Base-by-base conservation (phyloP, 2,888 invertebrate species). In the Erpobdella octoculata region DNA sequence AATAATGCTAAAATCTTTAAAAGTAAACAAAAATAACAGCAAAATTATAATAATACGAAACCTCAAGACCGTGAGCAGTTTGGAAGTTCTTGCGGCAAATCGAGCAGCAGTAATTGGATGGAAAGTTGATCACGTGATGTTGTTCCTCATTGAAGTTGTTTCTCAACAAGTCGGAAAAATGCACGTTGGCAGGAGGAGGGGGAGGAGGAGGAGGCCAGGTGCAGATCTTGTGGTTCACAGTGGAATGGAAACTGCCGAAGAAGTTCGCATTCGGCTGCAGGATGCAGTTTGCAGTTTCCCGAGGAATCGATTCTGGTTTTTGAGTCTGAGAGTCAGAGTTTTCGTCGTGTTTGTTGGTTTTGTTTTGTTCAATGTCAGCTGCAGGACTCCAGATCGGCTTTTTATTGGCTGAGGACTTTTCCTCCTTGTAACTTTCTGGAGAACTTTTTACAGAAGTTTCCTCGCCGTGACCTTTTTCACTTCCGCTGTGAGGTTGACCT, bases 41-140 rank as follows among this genome's bases (percentile, higher is more conserved):
- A n/a, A n/a, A n/a, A n/a, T n/a, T n/a, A n/a, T n/a, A n/a, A n/a
- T n/a, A n/a, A n/a, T n/a, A n/a, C n/a, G n/a, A n/a, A n/a, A 62
- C 62, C 62, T 62, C 62, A n/a, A 62, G 35, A 4, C 62, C 62
- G 62, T 62, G 62, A 28, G 62, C 62, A 33, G 62, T 62, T 62
- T 62, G 62, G 35, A 62, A 62, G 35, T 62, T 33, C 31, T 62
- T 62, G 9, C 35, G n/a, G 62, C 62, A 62, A 1, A 62, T 35
- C 8, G 62, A 62, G 12, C 62, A 62, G 5, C 62, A 35, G 9
- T 62, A 62, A 33, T 62, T 35, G 62, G 62, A 28, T 18, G 4
- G 28, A 28, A 53, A 53, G 62, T 21, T 33, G 62, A 62, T 35
- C 18, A n/a, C 62, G n/a, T n/a, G n/a, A n/a, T n/a, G n/a, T n/a